Evolutionary conservation across 2,888 invertebrate species (phyloP).

Genomic region (Apotomis turbidana): DNA sequence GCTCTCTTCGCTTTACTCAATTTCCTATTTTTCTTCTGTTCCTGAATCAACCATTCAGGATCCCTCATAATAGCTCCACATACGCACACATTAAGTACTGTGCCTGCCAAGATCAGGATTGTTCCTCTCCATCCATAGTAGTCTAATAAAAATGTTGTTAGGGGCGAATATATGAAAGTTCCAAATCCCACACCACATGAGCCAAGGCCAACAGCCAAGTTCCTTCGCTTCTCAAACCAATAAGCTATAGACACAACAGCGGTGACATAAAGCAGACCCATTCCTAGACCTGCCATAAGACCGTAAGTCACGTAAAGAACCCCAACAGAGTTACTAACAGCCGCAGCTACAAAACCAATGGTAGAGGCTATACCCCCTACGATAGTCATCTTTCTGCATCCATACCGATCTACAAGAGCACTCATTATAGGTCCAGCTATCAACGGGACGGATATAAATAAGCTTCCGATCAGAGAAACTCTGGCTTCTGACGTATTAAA

Average conservation of each 20-base stretch:
- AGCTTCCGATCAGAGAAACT: slow-evolving; percentile 94
- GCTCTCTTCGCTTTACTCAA: slow-evolving; percentile 80
- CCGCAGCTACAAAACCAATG: slow-evolving; percentile 90
- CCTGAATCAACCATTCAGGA: slow-evolving; percentile 90
- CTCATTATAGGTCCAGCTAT: slow-evolving; percentile 93
- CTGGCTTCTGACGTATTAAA: slow-evolving; percentile 91
- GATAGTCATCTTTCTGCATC: slow-evolving; percentile 90
- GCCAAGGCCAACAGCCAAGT: slow-evolving; percentile 93
- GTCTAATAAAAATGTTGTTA: slow-evolving; percentile 89
- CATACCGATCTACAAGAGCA: slow-evolving; percentile 92
- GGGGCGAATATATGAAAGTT: slow-evolving; percentile 93
- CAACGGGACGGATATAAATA: slow-evolving; percentile 95
- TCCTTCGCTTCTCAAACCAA: slow-evolving; percentile 95
- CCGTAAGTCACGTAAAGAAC: slow-evolving; percentile 93
- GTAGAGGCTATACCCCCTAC: slow-evolving; percentile 88
- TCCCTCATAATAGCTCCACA: slow-evolving; percentile 95
- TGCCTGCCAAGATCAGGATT: slow-evolving; percentile 90
- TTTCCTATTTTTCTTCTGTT: slow-evolving; percentile 84
- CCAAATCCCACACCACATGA: slow-evolving; percentile 96
- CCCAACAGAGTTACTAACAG: slow-evolving; percentile 88
- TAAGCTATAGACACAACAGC: slow-evolving; percentile 96
- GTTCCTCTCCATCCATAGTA: slow-evolving; percentile 93
- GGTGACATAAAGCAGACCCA: slow-evolving; percentile 93
- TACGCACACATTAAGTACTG: slow-evolving; percentile 93
- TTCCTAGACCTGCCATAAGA: slow-evolving; percentile 91